Percentiles rank a stretch among this genome's conserved stretches.
Evolutionary conservation across 2,113 vertebrate species (phyloP).

Genomic region (Cettia cetti): DNA sequence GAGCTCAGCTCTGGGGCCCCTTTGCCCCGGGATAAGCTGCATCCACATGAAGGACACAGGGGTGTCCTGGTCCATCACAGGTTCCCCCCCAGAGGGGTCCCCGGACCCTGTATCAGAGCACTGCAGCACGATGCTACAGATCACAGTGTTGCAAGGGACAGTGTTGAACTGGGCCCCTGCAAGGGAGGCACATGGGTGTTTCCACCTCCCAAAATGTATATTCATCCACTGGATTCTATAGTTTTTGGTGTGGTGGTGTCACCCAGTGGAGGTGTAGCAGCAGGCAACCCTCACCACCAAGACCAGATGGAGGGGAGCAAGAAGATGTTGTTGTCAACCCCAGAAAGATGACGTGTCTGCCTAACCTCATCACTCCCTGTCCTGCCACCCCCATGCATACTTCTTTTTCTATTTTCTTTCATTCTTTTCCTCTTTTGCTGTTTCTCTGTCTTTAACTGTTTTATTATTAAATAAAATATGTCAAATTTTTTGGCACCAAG

Average conservation of each 20-base stretch:
- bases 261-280: rapidly evolving
- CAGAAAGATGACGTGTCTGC: too few species aligned
- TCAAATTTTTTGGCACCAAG: neutral
- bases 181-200: neutral
- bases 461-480: neutral
- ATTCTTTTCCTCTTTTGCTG: neutral
- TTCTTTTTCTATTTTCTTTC: neutral
- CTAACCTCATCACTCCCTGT: neutral
- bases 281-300: neutral
- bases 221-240: neutral
- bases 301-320: neutral
- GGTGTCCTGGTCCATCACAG: neutral
- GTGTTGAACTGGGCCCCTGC: neutral
- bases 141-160: too few species aligned
- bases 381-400: too few species aligned
- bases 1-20: neutral
- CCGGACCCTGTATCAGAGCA: neutral
- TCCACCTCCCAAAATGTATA: neutral
- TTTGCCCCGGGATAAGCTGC: neutral
- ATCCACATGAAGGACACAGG: neutral
- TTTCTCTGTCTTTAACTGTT: neutral
- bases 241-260: too few species aligned
- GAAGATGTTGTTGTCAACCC: rapidly evolving
- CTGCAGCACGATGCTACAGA: too few species aligned
- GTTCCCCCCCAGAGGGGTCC: neutral